Percentiles rank a stretch among this genome's conserved stretches.
Conservation (phyloP, 2,888 invertebrate genomes). For the Lithophane ornitopus region DNA sequence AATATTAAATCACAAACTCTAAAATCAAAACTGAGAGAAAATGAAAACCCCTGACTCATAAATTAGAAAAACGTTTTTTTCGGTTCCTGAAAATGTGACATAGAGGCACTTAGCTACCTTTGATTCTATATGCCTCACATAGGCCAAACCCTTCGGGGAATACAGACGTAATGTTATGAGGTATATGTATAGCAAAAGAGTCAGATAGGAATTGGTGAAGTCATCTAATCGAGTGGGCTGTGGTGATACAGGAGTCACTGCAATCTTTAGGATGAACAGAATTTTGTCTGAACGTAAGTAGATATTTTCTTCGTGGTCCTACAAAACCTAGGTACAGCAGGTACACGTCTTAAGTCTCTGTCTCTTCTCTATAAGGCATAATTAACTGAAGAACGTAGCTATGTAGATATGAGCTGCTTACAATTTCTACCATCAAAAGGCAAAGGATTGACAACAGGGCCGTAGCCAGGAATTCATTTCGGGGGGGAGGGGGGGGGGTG, state of each 20-base stretch:
- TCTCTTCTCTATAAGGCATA: not conserved
- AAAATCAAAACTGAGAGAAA: not conserved
- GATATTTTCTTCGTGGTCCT: too few species aligned
- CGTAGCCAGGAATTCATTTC: too few species aligned
- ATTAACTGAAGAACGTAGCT: not conserved
- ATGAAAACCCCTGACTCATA: conserved; percentile 3
- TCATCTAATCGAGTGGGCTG: not conserved
- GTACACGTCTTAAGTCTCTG: not conserved
- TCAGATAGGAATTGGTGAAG: not conserved
- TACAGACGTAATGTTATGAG: not conserved
- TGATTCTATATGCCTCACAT: conserved; percentile 27
- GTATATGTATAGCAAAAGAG: not conserved
- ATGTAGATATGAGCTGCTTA: not conserved
- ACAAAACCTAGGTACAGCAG: too few species aligned
- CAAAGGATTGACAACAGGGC: not conserved
- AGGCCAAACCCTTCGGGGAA: not conserved
- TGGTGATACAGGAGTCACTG: not conserved
- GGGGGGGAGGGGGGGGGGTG: too few species aligned
- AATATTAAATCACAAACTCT: not conserved
- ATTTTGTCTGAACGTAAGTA: too few species aligned
- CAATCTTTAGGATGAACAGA: not conserved
- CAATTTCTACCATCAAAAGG: not conserved
- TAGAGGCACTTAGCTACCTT: conserved; percentile 20
- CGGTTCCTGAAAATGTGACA: conserved; percentile 11
- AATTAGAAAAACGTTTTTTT: conserved; percentile 15